Evolutionary conservation across 2,113 vertebrate species (phyloP), one percentile per base, ranked within the genome.

Genomic region (Pseudolaguvia tuberculata): DNA sequence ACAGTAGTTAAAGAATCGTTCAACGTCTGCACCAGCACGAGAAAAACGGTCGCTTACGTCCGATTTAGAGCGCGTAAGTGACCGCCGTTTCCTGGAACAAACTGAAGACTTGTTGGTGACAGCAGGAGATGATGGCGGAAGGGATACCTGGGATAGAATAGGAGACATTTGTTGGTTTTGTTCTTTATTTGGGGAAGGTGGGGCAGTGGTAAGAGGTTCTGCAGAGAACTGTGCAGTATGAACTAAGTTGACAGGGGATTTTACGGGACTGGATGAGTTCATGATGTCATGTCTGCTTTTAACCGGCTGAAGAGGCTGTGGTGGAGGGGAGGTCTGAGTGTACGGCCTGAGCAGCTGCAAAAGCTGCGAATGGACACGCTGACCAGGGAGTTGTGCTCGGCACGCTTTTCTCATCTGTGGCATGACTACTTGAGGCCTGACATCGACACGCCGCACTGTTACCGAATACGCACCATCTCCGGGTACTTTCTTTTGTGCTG

Each of bases 1-100:
- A 0, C 96, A 98, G 84, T 96, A 93, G 88, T 97, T 97, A 87
- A 98, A 98, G 90, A 98, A 98, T 58, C 96, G 94, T 75, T 99
- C 95, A 20, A 97, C 86, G 78, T 91, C 89, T 0, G 86, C 90
- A 9, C 87, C 87, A 3, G 87, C 87, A 0, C 90, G 76, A 31
- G 90, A 91, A 71, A 74, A 87, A 1, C 88, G 84, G 75, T 92
- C 89, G 0, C 91, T 92, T 86, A 90, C 84, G 79, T 92, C 91
- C 0, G 91, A 92, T 47, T 91, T 92, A 4, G 90, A 91, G 23
- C 91, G 86, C 3, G 88, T 88, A 42, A 91, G 85, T 0, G 91
- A 91, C 31, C 89, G 87, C 0, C 94, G 93, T 31, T 92, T 90
- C 70, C 81, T 83, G 27, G 88, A 87, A 76, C 81, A 12, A 31